Conservation (phyloP, 2,113 vertebrate species). For the Eonycteris spelaea region DNA sequence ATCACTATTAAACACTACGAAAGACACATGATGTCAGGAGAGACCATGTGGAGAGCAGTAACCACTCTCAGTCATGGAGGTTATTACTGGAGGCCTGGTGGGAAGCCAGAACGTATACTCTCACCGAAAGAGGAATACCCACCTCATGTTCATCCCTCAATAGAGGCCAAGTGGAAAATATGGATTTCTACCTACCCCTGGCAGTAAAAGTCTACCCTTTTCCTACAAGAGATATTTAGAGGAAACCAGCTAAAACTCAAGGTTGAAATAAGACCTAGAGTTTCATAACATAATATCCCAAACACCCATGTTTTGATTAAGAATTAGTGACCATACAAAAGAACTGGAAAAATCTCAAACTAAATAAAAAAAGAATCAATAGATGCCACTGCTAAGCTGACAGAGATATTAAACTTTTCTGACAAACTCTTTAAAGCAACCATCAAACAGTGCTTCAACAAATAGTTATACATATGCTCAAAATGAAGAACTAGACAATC, state of each 20-base stretch:
- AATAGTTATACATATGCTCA: background rate
- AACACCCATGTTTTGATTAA: background rate
- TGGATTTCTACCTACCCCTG: background rate
- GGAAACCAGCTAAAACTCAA: background rate
- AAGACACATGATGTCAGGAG: background rate
- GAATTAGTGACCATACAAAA: background rate
- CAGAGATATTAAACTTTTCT: background rate
- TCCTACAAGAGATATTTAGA: background rate
- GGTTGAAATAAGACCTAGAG: background rate
- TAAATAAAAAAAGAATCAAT: background rate
- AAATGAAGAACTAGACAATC: background rate
- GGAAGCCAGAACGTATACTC: background rate
- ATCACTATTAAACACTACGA: background rate
- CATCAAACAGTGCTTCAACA: background rate
- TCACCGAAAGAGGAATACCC: background rate
- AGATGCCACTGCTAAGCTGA: background rate
- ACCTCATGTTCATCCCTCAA: rapidly evolving
- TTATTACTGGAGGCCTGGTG: background rate
- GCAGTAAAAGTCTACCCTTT: background rate
- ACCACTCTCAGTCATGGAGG: rapidly evolving
- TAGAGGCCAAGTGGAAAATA: background rate
- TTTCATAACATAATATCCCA: background rate
- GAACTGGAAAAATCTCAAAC: background rate
- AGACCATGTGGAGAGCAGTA: background rate
- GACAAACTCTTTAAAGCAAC: background rate